phyloP scores from a whole-genome alignment of 2,797 vertebrate genomes.

The Cossypha heuglini region DNA sequence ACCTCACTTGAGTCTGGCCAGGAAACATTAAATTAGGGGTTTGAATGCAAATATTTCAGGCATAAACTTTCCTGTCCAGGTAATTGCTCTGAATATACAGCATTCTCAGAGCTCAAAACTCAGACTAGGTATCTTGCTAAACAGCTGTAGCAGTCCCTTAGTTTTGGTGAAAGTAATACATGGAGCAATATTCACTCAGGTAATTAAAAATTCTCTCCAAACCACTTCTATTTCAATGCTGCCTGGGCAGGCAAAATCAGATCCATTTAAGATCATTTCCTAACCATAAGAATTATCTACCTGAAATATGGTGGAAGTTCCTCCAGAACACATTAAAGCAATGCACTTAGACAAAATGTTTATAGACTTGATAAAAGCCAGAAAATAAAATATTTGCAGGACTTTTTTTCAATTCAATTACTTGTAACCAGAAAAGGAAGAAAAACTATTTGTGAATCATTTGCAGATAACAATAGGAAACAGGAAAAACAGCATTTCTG shows the following conservation, averaged over 20 bases:
- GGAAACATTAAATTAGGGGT: neutral
- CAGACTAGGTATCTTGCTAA: neutral
- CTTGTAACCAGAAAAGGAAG: neutral
- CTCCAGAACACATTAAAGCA: neutral
- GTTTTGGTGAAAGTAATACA: neutral
- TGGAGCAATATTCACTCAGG: neutral
- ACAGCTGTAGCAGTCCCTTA: neutral
- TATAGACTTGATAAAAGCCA: neutral
- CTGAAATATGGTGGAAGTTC: neutral
- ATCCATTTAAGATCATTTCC: neutral
- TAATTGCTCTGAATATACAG: neutral
- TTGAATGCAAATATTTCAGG: neutral
- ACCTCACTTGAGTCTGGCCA: neutral
- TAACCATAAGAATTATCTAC: neutral
- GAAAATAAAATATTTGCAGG: neutral
- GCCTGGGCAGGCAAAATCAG: neutral
- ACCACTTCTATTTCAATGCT: neutral
- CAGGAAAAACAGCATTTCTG: neutral
- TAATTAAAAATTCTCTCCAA: neutral
- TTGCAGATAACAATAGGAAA: neutral
- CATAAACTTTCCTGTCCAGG: neutral
- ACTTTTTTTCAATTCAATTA: neutral
- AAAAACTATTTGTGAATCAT: neutral
- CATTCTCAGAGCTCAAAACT: neutral
- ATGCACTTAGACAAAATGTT: neutral